A percentile compares a stretch with the other conserved stretches of the same genome.
Conservation (phyloP, 2,113 vertebrate species). For the Tachycineta bicolor region DNA sequence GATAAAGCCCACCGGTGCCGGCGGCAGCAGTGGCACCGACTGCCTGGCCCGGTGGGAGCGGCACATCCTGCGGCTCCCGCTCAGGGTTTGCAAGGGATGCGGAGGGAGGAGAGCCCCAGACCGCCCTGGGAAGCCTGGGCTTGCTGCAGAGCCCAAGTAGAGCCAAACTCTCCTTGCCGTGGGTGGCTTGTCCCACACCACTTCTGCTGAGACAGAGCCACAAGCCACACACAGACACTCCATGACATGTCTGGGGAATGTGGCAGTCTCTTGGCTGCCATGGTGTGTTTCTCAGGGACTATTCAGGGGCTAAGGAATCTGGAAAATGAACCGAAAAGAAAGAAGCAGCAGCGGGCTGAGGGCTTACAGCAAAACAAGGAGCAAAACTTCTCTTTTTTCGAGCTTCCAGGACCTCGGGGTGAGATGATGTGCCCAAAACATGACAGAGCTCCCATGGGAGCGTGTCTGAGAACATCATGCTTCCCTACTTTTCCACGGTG, state of each 20-base stretch:
- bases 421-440: not conserved
- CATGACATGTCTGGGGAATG: not conserved
- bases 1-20: fast-evolving
- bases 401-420: not conserved
- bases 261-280: not conserved
- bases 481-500: not conserved
- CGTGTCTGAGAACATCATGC: not conserved
- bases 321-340: not conserved
- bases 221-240: not conserved
- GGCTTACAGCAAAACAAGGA: not conserved
- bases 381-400: not conserved
- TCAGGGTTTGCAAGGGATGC: not conserved
- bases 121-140: not conserved
- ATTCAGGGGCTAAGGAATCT: not conserved
- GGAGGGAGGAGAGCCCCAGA: not conserved
- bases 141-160: not conserved
- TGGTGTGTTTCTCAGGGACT: not conserved
- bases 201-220: not conserved
- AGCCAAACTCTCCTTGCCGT: not conserved
- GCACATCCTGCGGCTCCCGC: not conserved
- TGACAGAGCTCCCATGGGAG: not conserved
- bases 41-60: not conserved
- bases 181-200: not conserved
- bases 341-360: not conserved
- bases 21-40: not conserved